Percentiles rank a stretch among this genome's conserved stretches.
Evolutionary conservation across 2,888 invertebrate genomes (phyloP).

Genomic region (Cristatella mucedo): DNA sequence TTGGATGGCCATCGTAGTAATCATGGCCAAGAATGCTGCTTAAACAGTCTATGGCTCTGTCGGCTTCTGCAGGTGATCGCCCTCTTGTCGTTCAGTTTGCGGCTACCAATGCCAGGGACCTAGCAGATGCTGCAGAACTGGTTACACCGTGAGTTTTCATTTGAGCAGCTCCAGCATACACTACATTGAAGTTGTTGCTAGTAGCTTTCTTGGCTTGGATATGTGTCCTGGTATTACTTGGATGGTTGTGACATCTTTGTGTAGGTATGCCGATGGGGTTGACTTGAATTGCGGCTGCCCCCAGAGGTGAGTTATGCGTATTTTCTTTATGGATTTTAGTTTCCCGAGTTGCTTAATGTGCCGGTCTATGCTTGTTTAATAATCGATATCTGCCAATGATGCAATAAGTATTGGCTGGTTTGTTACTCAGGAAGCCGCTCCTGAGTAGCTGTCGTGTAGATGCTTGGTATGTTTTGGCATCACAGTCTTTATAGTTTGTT

Average conservation of each 20-base stretch:
- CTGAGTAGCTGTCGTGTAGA: too few species aligned
- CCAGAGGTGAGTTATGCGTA: slow-evolving; percentile 51
- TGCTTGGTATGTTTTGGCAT: too few species aligned
- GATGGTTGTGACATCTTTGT: slow-evolving; percentile 12
- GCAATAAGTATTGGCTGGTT: too few species aligned
- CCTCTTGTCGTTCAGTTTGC: slow-evolving; percentile 90
- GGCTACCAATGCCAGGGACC: slow-evolving; percentile 63
- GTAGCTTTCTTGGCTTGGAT: slow-evolving; percentile 10
- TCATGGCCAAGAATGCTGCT: too few species aligned
- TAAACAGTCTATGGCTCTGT: too few species aligned
- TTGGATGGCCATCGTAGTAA: too few species aligned
- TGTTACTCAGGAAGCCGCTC: too few species aligned
- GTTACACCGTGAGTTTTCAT: slow-evolving; percentile 52
- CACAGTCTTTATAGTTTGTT: too few species aligned
- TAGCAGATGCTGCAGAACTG: slow-evolving; percentile 66
- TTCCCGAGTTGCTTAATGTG: too few species aligned
- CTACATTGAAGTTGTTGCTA: slow-evolving; percentile 4
- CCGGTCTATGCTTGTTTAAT: too few species aligned
- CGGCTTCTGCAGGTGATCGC: slow-evolving; percentile 50
- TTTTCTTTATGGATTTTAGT: too few species aligned
- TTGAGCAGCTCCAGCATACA: neutral
- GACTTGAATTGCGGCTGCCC: slow-evolving; percentile 97
- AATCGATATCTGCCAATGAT: too few species aligned
- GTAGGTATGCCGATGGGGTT: slow-evolving; percentile 67
- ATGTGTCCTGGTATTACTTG: neutral